phyloP scores from a whole-genome alignment of 2,113 vertebrate species.

The Hypanus sabinus region DNA sequence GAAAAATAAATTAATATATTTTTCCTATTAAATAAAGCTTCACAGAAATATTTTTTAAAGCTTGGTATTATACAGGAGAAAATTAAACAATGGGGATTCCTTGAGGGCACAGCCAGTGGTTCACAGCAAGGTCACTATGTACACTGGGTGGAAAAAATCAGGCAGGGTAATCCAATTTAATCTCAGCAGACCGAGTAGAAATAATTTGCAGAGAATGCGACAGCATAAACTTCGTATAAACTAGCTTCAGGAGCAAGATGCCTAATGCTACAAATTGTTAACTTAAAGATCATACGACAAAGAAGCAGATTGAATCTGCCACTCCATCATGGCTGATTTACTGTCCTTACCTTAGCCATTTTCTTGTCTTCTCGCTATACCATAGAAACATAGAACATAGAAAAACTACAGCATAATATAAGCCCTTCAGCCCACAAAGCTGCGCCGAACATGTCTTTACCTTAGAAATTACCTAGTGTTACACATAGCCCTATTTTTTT shows the following conservation, averaged over 20 bases:
- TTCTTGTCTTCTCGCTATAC: too few species aligned
- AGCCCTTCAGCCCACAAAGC: too few species aligned
- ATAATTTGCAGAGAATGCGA: neutral
- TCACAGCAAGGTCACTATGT: neutral
- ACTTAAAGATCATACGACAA: neutral
- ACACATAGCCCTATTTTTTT: too few species aligned
- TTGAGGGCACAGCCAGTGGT: neutral
- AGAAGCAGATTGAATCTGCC: too few species aligned
- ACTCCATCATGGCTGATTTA: too few species aligned
- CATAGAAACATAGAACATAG: too few species aligned
- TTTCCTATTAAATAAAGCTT: neutral
- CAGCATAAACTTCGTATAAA: neutral
- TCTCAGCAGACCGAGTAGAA: neutral
- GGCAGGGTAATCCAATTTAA: neutral
- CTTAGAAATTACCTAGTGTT: too few species aligned
- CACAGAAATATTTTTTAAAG: neutral
- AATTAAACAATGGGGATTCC: neutral
- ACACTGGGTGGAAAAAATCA: neutral
- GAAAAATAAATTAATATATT: neutral
- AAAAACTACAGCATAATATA: too few species aligned
- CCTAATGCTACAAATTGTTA: neutral
- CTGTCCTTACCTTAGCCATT: too few species aligned
- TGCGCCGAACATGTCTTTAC: too few species aligned
- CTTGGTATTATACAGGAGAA: neutral
- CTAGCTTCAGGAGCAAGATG: neutral